Evolutionary conservation across 2,113 vertebrate genomes (phyloP), one percentile per base, ranked within the genome.

Genomic region (Pelodiscus sinensis): DNA sequence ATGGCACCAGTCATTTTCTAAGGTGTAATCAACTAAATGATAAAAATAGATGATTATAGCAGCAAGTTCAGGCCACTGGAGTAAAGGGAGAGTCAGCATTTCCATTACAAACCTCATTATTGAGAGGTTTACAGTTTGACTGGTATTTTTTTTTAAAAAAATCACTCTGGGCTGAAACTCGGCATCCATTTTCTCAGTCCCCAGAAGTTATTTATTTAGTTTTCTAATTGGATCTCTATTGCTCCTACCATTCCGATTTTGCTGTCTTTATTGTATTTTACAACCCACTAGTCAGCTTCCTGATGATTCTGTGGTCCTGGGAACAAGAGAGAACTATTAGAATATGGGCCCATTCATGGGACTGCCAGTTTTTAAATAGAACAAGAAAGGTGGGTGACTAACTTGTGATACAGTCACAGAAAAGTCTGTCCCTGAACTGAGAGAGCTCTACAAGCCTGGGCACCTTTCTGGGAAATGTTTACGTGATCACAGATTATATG

Each of bases 11-110:
- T 95, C 92, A 93, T 97, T 97, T 98, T 98, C 98, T 98, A 97
- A 98, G 97, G 96, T 96, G 92, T 89, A 97, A 98, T 98, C 98
- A 98, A 97, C 95, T 97, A 97, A 98, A 98, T 97, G 98, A 97
- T 98, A 98, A 98, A 98, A 98, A 95, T 90, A 98, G 86, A 84
- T 96, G 94, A 90, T 94, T 95, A 85, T 88, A 96, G 81, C 93
- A 94, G 95, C 15, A 80, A 84, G 95, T 95, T 96, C 90, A 85
- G 19, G 83, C 90, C 83, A 83, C 85, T 89, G 88, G 84, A 95
- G 88, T 93, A 96, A 95, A 97, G 85, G 93, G 75, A 95, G 89
- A 87, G 89, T 95, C 80, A 19, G 31, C 62, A 7, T 97, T 98
- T 97, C 94, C 89, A 96, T 97, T 97, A 94, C 87, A 97, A 96